phyloP scores from a whole-genome alignment of 1,140 invertebrate genomes.

The Drosophila quadrilineata region DNA sequence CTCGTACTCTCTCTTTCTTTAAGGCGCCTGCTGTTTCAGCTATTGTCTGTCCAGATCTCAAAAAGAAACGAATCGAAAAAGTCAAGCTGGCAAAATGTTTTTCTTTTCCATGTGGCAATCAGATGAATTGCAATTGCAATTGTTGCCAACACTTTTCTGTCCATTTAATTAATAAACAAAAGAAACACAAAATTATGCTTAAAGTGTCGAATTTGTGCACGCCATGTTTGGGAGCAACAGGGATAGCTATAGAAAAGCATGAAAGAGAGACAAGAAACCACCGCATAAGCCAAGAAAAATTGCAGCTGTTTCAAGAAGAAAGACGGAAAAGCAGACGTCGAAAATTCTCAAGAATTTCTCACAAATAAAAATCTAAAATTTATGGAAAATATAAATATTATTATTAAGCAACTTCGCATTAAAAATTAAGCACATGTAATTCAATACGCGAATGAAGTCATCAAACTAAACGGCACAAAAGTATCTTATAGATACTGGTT shows the following conservation, averaged over 20 bases:
- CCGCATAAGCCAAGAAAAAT: neutral
- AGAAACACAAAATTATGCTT: neutral
- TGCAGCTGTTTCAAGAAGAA: too few species aligned
- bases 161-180: constrained; percentile 31
- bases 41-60: neutral
- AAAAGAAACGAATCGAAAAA: constrained; percentile 21
- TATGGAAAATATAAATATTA: too few species aligned
- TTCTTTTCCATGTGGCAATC: constrained; percentile 52
- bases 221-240: constrained; percentile 7
- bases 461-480: too few species aligned
- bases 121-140: constrained; percentile 52
- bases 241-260: neutral
- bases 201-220: constrained; percentile 12
- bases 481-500: too few species aligned
- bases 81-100: constrained; percentile 45
- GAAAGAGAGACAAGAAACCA: neutral
- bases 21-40: constrained; percentile 18
- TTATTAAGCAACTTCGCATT: neutral
- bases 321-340: neutral
- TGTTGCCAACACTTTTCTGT: constrained; percentile 20
- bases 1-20: neutral
- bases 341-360: neutral
- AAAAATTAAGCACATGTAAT: too few species aligned
- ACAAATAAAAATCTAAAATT: too few species aligned
- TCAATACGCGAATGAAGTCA: too few species aligned